phyloP scores from a whole-genome alignment of 1,140 invertebrate genomes.

The Cyrtorhinus lividipennis region DNA sequence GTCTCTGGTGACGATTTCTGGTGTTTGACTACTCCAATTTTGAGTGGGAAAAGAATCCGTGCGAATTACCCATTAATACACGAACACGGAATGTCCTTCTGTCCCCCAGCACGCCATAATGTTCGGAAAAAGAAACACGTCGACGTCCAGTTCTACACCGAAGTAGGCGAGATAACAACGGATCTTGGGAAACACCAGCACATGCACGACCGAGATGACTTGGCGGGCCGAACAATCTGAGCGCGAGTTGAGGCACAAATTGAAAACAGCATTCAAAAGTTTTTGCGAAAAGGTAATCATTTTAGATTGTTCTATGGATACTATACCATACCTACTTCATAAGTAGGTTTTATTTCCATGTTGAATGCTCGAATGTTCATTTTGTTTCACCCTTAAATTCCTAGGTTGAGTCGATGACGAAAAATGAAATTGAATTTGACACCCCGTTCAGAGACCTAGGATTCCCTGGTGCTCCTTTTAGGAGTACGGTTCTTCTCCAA shows the following conservation, averaged over 20 bases:
- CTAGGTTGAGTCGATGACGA: slow-evolving; percentile 83
- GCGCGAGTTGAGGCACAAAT: slow-evolving; percentile 84
- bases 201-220: slow-evolving; percentile 98
- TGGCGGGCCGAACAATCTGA: slow-evolving; percentile 96
- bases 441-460: slow-evolving; percentile 94
- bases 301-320: neutral
- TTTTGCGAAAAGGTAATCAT: slow-evolving; percentile 79
- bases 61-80: no score
- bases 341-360: no score
- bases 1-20: no score
- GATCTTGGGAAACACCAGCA: slow-evolving; percentile 99
- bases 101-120: slow-evolving; percentile 82
- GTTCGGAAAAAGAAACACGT: slow-evolving; percentile 98
- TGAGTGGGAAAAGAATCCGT: neutral
- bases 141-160: slow-evolving; percentile 99
- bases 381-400: slow-evolving; percentile 18
- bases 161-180: slow-evolving; percentile 98
- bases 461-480: slow-evolving; percentile 93
- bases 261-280: slow-evolving; percentile 95
- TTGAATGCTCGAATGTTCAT: neutral
- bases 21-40: no score
- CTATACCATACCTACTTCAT: no score
- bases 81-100: no score
- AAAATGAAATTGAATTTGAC: slow-evolving; percentile 96
- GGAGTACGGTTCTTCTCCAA: slow-evolving; percentile 89